These are phyloP conservation scores for Leptonema lineaticorne DNA, from an alignment of 1,140 invertebrate species.

Conservation along the genomic window DNA sequence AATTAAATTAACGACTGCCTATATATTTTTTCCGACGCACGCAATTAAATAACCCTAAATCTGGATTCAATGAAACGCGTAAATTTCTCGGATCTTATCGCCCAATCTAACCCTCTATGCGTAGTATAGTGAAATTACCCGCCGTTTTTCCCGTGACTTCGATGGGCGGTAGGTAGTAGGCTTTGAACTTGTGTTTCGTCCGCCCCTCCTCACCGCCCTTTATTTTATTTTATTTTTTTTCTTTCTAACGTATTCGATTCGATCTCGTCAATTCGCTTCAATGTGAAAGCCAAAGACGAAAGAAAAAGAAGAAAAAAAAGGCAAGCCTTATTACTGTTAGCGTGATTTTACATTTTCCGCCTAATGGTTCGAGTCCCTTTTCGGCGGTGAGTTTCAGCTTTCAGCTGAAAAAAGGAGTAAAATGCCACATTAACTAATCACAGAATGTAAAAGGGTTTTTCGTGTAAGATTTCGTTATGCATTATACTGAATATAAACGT, in stretches of 20 bases:
- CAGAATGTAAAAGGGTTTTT: conserved; percentile 23
- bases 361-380: conserved; percentile 13
- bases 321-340: conserved; percentile 6
- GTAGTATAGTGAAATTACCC: no score
- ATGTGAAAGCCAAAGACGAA: neutral
- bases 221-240: neutral
- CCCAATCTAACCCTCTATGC: no score
- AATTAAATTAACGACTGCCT: conserved; percentile 3
- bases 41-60: conserved; percentile 1
- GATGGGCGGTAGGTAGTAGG: no score
- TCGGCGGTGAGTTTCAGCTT: no score
- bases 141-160: no score
- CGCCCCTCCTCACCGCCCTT: no score
- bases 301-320: neutral
- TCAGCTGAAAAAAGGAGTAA: neutral
- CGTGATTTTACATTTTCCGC: conserved; percentile 16
- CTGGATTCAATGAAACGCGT: conserved; percentile 1
- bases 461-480: conserved; percentile 23
- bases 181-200: no score
- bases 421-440: no score
- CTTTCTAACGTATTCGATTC: neutral
- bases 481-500: conserved; percentile 15
- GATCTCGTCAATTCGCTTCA: neutral
- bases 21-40: conserved; percentile 1
- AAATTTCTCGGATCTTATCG: conserved; percentile 1